Evolutionary conservation across 2,797 vertebrate genomes (phyloP), one percentile per base, ranked within the genome.

Genomic region (Botia almorhae): DNA sequence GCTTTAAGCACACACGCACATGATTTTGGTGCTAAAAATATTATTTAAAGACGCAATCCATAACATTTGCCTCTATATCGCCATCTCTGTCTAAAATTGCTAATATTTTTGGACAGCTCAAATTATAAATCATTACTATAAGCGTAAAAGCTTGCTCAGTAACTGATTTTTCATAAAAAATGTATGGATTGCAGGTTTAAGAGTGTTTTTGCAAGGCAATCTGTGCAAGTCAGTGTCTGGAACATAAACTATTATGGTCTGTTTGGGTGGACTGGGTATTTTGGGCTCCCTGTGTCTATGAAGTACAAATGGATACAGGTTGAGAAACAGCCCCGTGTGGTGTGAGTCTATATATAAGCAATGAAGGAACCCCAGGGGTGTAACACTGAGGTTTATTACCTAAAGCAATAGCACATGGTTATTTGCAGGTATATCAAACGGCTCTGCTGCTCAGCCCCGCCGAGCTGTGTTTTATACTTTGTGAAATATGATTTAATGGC

Each of bases 231-330:
- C 70, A 51, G 48, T 50, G 14, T 50, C 43, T 69, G 53, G 50
- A 78, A 29, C 26, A 14, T 58, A 51, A 74, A 67, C 50, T 39
- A 21, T 68, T 72, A 39, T 6, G 4, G 73, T 63, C 80, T 74
- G 72, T 76, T 26, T 77, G 23, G 71, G 64, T 61, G 68, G 56
- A 80, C 58, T 55, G 73, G 76, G 60, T 74, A 78, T 86, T 85
- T 64, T 48, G 58, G 26, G 53, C 12, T 26, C 65, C 29, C 53
- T 70, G 73, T 78, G 63, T 60, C 80, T 58, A 55, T 7, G 6
- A 77, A 75, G 76, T 80, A 83, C 56, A 75, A 60, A 58, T 75
- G 48, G 21, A 81, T 79, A 74, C 80, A 78, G 60, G 74, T 81
- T 78, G 46, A 81, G 14, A 48, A 72, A 75, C 33, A 74, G 60